Percentiles rank a stretch among this genome's conserved stretches.
phyloP scores from a whole-genome alignment of 2,888 invertebrate genomes.

The Melitaea athalia region DNA sequence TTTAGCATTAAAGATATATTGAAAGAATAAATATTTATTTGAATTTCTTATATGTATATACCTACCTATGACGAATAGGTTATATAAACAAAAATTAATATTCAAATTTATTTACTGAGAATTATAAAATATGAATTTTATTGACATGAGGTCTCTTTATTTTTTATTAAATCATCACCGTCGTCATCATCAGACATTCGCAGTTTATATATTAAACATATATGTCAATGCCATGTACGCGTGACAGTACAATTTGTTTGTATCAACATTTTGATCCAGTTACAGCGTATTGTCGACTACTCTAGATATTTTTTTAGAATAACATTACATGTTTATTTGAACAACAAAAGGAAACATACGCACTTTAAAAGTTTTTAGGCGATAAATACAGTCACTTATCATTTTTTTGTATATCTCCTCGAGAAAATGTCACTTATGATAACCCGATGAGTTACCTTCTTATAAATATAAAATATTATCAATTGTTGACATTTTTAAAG shows the following conservation, averaged over 20 bases:
- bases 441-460: neutral
- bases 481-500: neutral
- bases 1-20: neutral
- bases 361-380: neutral
- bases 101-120: neutral
- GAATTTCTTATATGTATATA: neutral
- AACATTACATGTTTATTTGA: neutral
- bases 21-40: constrained; percentile 8
- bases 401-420: neutral
- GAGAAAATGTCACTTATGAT: neutral
- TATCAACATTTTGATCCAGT: no score
- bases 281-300: neutral
- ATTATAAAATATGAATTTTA: neutral
- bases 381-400: neutral
- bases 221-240: no score
- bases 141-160: no score
- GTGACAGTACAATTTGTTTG: no score
- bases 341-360: neutral
- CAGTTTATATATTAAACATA: no score
- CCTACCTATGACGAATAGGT: neutral
- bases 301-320: no score
- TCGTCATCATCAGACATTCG: neutral
- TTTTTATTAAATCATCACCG: neutral
- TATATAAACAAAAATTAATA: constrained; percentile 3
- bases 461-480: neutral